Percentiles rank a stretch among this genome's conserved stretches.
Evolutionary conservation across 2,888 invertebrate genomes (phyloP).

Genomic region (Meghimatium bilineatum): DNA sequence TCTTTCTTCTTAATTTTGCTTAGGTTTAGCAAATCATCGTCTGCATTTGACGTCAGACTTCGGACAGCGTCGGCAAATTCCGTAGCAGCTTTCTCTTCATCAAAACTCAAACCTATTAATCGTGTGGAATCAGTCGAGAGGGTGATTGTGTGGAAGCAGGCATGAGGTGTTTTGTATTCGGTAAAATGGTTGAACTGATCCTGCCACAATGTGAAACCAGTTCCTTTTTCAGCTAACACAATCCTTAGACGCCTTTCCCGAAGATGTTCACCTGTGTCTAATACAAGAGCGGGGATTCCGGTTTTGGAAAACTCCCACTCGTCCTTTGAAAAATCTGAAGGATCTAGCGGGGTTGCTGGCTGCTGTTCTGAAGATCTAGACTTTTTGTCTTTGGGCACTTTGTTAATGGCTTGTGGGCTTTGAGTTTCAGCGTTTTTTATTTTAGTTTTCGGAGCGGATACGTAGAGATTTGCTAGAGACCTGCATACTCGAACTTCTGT

Average conservation of each 20-base stretch:
- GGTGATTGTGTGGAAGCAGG: conserved; percentile 87
- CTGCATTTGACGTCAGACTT: conserved; percentile 85
- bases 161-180: conserved; percentile 83
- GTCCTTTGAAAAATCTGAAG: conserved; percentile 50
- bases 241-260: conserved; percentile 80
- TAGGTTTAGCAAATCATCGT: conserved; percentile 85
- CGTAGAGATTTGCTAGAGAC: conserved; percentile 82
- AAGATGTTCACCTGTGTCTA: conserved; percentile 86
- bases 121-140: conserved; percentile 86
- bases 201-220: conserved; percentile 88
- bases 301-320: conserved; percentile 86
- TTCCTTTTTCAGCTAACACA: conserved; percentile 86
- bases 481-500: conserved; percentile 87
- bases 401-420: conserved; percentile 19
- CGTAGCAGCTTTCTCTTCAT: conserved; percentile 84
- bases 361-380: not conserved
- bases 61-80: conserved; percentile 81
- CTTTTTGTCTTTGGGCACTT: conserved; percentile 25
- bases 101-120: conserved; percentile 88
- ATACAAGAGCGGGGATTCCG: conserved; percentile 87
- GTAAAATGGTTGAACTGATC: conserved; percentile 88
- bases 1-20: conserved; percentile 76
- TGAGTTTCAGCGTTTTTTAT: not conserved
- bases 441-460: conserved; percentile 67
- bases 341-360: not conserved